These are phyloP conservation scores for Thalassarche chlororhynchos DNA, from an alignment of 2,113 vertebrate genomes.

Conservation along the genomic window DNA sequence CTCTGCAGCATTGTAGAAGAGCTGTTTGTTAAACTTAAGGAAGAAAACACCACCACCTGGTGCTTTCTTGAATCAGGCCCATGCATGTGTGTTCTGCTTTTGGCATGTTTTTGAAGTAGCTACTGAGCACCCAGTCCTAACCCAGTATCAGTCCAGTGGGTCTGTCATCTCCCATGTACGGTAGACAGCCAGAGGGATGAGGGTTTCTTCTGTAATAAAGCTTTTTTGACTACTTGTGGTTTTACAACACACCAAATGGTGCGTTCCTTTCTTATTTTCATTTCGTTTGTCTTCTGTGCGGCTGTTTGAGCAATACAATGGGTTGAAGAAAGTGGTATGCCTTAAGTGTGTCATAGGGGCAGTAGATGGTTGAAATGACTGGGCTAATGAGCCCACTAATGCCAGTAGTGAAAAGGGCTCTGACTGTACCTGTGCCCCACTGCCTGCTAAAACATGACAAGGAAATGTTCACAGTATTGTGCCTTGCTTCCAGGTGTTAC, in stretches of 20 bases:
- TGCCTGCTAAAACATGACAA: not conserved
- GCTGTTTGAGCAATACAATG: not conserved
- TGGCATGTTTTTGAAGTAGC: not conserved
- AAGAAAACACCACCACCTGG: not conserved
- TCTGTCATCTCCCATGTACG: fast-evolving
- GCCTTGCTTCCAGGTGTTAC: constrained; percentile 84
- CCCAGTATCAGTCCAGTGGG: not conserved
- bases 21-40: not conserved
- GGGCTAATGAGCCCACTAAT: not conserved
- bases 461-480: not conserved
- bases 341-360: not conserved
- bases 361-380: not conserved
- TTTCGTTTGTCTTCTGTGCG: not conserved
- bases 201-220: not conserved
- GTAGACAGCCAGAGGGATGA: not conserved
- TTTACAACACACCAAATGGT: not conserved
- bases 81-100: not conserved
- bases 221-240: not conserved
- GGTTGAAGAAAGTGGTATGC: not conserved
- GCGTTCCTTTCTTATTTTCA: not conserved
- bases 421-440: not conserved
- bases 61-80: not conserved
- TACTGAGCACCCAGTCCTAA: not conserved
- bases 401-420: not conserved
- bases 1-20: not conserved